Base-by-base conservation (phyloP, 2,888 invertebrate species). In the Dynastes tityus region DNA sequence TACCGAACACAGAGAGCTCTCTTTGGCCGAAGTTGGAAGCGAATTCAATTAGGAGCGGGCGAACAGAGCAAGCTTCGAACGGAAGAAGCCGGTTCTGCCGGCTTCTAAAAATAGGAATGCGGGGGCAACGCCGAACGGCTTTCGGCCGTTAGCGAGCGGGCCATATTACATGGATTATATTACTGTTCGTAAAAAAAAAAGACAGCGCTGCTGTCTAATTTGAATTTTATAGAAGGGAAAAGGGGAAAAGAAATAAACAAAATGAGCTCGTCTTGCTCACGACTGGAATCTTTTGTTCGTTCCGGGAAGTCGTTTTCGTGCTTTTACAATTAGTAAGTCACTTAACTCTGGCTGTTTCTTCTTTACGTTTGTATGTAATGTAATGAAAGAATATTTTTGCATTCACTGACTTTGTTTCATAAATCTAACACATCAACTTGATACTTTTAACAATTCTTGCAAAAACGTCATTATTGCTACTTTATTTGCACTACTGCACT, bases 21-120 rank as follows among this genome's bases (percentile, higher is more conserved):
- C 65, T 65, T 65, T 16, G 29, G 11, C 9, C 37, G 65, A 65
- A 40, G 65, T 65, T 65, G 65, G 65, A n/a, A 65, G 65, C 40
- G 65, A 40, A 65, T 65, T 65, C 65, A 65, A 65, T 65, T 65
- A 65, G 37, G 65, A 40, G 16, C 65, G 65, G 65, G 5, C 65
- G 65, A 40, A 65, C 32, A 16, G 16, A 45, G 65, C 65, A 13
- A 16, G 37, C 65, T n/a, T 40, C n/a, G 37, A 40, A 65, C 37
- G 65, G 65, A 65, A 65, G 65, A 65, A 65, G 65, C 65, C 16
- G 65, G 65, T 65, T 65, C 40, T 45, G 37, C 40, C 65, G 16
- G 65, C 9, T 13, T 65, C 65, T 65, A 65, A 37, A 37, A 37
- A 37, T 65, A 65, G 65, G 45, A 65, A 40, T 13, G 65, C 65